Percentiles rank a stretch among this genome's conserved stretches.
phyloP scores from a whole-genome alignment of 2,797 vertebrate genomes.

The Furcifer pardalis region DNA sequence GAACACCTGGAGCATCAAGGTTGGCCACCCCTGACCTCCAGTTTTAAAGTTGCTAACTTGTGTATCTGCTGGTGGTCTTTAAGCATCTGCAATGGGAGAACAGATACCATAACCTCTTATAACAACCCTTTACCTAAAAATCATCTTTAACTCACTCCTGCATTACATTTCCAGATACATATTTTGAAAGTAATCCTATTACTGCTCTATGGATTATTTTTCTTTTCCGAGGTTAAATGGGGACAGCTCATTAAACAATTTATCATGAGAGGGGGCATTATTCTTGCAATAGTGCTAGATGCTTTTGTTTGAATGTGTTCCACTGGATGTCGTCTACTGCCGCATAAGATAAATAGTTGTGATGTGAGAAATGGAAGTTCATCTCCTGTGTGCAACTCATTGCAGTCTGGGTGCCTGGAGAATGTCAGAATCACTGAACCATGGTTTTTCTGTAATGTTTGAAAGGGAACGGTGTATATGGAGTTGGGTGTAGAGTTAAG shows the following conservation, averaged over 20 bases:
- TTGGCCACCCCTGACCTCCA: no score
- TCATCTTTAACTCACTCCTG: neutral
- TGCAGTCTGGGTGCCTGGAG: neutral
- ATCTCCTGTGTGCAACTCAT: neutral
- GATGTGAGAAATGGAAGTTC: neutral
- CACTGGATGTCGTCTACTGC: neutral
- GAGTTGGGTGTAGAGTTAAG: neutral
- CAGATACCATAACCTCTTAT: neutral
- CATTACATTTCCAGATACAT: neutral
- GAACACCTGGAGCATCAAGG: no score
- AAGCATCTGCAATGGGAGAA: neutral
- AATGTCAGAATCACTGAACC: neutral
- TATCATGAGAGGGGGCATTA: neutral
- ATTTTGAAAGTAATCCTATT: neutral
- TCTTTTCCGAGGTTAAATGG: neutral
- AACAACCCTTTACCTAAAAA: neutral
- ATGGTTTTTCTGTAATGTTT: neutral
- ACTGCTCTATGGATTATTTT: neutral
- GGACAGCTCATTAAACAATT: neutral
- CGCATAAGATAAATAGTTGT: neutral
- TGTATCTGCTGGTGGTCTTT: neutral
- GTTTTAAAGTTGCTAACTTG: neutral
- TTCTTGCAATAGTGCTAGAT: neutral
- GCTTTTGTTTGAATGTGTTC: neutral
- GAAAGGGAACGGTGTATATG: neutral